Evolutionary conservation across 2,888 invertebrate species (phyloP).

Genomic region (Idaea biselata): DNA sequence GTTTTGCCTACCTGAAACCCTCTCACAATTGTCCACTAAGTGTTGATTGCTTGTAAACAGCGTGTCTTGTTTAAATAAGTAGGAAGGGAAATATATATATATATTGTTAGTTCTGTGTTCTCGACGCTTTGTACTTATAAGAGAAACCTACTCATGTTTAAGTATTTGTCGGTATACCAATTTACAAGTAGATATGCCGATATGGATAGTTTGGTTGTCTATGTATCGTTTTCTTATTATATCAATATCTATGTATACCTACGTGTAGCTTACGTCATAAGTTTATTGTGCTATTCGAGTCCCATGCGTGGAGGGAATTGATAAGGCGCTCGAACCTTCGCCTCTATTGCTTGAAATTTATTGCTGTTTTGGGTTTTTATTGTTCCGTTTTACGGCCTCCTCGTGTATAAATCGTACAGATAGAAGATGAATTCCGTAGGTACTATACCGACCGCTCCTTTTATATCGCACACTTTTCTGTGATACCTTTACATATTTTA

Average conservation of each 20-base stretch:
- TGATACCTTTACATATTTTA: slow-evolving; percentile 51
- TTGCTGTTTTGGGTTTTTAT: slow-evolving; percentile 82
- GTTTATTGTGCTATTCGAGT: slow-evolving; percentile 72
- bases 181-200: background rate
- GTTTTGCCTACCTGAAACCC: slow-evolving; percentile 74
- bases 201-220: background rate
- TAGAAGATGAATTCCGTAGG: slow-evolving; percentile 74
- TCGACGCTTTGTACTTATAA: slow-evolving; percentile 3
- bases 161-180: background rate
- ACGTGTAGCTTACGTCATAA: slow-evolving; percentile 65
- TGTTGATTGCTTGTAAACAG: slow-evolving; percentile 78
- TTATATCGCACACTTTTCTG: slow-evolving; percentile 59
- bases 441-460: slow-evolving; percentile 68
- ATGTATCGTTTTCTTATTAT: background rate
- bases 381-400: slow-evolving; percentile 81
- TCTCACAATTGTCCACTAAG: slow-evolving; percentile 73
- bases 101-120: slow-evolving; percentile 13
- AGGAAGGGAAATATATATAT: slow-evolving; percentile 16
- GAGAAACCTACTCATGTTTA: background rate
- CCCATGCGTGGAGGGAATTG: slow-evolving; percentile 76
- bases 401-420: slow-evolving; percentile 78
- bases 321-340: slow-evolving; percentile 80
- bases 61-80: slow-evolving; percentile 54
- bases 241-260: background rate
- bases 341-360: slow-evolving; percentile 81